phyloP scores from a whole-genome alignment of 1,140 invertebrate genomes.

The Chymomyza costata region DNA sequence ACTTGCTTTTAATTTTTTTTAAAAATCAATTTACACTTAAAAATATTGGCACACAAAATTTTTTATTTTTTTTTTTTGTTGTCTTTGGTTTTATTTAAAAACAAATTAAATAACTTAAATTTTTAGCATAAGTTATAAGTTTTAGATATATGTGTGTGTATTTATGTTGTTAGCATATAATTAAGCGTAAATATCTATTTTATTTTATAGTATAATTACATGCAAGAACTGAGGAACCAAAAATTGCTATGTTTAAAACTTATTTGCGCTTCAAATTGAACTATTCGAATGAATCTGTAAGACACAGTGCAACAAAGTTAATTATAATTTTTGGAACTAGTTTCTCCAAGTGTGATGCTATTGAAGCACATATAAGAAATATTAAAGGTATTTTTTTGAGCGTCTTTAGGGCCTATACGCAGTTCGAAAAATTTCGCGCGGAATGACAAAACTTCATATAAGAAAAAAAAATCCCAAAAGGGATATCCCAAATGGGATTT shows the following conservation, averaged over 20 bases:
- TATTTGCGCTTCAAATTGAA: constrained; percentile 32
- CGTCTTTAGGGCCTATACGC: too few species aligned
- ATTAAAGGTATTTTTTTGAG: too few species aligned
- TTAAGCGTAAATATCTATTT: neutral
- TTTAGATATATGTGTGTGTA: neutral
- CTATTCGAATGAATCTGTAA: too few species aligned
- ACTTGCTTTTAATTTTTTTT: constrained; percentile 28
- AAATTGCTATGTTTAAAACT: constrained; percentile 32
- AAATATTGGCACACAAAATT: constrained; percentile 59
- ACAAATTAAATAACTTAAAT: constrained; percentile 21
- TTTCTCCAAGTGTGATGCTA: too few species aligned
- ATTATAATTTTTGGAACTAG: too few species aligned
- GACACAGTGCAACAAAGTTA: too few species aligned
- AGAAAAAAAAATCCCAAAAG: too few species aligned
- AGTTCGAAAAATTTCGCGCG: too few species aligned
- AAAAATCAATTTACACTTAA: constrained; percentile 48
- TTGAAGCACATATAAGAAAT: too few species aligned
- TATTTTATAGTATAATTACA: constrained; percentile 17
- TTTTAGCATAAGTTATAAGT: neutral
- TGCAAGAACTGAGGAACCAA: constrained; percentile 36
- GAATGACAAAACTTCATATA: too few species aligned
- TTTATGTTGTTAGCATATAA: constrained; percentile 13
- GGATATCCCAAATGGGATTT: too few species aligned
- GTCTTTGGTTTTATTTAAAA: constrained; percentile 8
- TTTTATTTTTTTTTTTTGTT: constrained; percentile 11